A percentile compares a stretch with the other conserved stretches of the same genome.
Evolutionary conservation across 64 coral and sea anemone genomes (phyloP).

Genomic region (Dendronephthya gigantea): DNA sequence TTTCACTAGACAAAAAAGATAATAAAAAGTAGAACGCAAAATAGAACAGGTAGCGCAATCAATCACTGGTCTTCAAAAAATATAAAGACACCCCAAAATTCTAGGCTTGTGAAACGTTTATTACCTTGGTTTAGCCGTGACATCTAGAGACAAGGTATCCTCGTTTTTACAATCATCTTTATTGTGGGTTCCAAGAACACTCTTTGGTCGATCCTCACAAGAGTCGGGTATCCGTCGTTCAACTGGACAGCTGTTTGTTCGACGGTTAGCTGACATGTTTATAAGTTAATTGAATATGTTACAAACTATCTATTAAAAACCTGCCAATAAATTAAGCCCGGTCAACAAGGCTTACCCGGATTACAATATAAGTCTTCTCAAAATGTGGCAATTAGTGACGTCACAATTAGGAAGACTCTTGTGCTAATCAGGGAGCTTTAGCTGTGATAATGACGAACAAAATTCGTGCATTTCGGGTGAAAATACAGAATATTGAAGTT

Average conservation of each 20-base stretch:
- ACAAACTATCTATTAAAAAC: not conserved
- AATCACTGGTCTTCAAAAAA: no score
- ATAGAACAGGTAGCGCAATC: no score
- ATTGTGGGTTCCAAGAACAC: not conserved
- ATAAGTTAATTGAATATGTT: not conserved
- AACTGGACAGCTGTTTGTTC: not conserved
- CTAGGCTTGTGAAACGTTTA: not conserved
- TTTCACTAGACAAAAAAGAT: not conserved
- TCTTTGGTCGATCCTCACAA: not conserved
- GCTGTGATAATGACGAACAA: no score
- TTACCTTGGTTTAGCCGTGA: not conserved
- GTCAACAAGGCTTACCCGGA: no score
- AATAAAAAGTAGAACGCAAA: not conserved
- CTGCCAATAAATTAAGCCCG: no score
- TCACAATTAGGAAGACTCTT: no score
- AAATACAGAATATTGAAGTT: no score
- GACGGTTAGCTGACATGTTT: not conserved
- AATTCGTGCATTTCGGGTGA: no score
- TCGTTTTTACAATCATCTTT: not conserved
- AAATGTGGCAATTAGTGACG: no score
- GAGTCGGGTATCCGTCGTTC: not conserved
- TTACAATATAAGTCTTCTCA: no score
- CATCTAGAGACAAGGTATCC: not conserved
- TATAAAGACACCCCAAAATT: no score
- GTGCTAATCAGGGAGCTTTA: no score